Base-by-base conservation (phyloP, 2,797 vertebrate species). In the Lithobates sylvaticus region DNA sequence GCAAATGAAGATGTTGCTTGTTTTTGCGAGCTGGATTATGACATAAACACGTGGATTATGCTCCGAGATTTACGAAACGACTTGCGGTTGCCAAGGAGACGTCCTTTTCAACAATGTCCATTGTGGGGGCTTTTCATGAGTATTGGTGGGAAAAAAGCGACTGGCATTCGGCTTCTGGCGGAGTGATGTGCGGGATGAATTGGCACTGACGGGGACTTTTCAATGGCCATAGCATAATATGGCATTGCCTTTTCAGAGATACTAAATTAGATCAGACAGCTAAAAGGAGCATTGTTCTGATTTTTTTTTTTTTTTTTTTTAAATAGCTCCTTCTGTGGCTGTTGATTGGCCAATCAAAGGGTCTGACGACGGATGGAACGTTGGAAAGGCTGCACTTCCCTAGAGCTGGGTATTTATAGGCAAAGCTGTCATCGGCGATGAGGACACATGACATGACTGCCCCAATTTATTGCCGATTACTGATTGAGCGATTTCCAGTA, bases 321-420 rank as follows among this genome's bases (percentile, higher is more conserved):
- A n/a, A 65, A n/a, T 54, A 32, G 75, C 15, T 64, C 76, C 39
- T 44, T 84, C 50, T 34, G 2, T 71, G 61, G 84, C 82, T 71
- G 39, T 73, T 78, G 76, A 83, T 68, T 89, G 90, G 85, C 89
- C 78, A 88, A 92, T 85, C 81, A 87, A 86, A 76, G 0, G 27
- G 68, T 47, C 18, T 54, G 50, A 72, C 2, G 50, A 72, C 1
- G 44, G 50, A 27, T n/a, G 32, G 16, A 71, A n/a, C 16, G 6
- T 67, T 29, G 3, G 54, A 61, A 61, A 61, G 54, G 18, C 54
- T 61, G 18, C 8, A 23, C 5, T n/a, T 26, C 26, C 26, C 10
- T 1, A 67, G 10, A 67, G 65, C 65, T 29, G 27, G 26, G n/a
- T 29, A 27, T 67, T 67, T 67, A 3, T 15, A 9, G 21, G 3